A percentile compares a stretch with the other conserved stretches of the same genome.
phyloP scores from a whole-genome alignment of 2,888 invertebrate genomes.

The Melinaea marsaeus region DNA sequence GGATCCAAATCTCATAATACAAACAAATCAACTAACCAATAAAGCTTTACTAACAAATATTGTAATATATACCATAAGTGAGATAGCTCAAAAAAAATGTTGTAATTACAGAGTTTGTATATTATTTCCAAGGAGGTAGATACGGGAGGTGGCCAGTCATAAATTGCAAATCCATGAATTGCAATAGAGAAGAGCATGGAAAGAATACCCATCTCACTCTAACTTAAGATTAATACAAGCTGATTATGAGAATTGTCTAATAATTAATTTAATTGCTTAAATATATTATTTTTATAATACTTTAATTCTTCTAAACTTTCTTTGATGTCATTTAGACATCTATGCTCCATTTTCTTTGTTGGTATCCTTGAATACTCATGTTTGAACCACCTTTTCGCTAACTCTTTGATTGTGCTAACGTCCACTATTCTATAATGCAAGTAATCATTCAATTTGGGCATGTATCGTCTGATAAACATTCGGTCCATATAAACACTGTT shows the following conservation, averaged over 20 bases:
- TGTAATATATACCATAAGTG: no score
- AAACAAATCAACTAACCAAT: no score
- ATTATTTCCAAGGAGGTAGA: no score
- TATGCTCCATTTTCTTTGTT: constrained; percentile 81
- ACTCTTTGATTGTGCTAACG: constrained; percentile 93
- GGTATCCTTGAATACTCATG: constrained; percentile 77
- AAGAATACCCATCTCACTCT: no score
- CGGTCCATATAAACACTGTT: constrained; percentile 93
- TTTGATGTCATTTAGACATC: constrained; percentile 88
- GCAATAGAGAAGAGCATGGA: no score
- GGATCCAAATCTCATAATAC: no score
- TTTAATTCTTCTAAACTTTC: constrained; percentile 91
- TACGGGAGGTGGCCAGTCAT: no score
- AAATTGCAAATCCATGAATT: no score
- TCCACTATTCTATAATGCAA: constrained; percentile 96
- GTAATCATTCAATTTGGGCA: constrained; percentile 87
- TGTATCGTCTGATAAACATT: constrained; percentile 87
- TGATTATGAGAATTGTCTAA: not conserved
- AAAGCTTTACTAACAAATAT: no score
- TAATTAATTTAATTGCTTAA: constrained; percentile 42
- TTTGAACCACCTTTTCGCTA: constrained; percentile 87
- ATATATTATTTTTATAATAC: constrained; percentile 84
- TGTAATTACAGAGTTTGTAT: no score
- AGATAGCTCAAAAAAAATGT: no score
- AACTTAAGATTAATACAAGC: no score